phyloP scores from a whole-genome alignment of 2,797 vertebrate genomes.

The Xyrichtys novacula region DNA sequence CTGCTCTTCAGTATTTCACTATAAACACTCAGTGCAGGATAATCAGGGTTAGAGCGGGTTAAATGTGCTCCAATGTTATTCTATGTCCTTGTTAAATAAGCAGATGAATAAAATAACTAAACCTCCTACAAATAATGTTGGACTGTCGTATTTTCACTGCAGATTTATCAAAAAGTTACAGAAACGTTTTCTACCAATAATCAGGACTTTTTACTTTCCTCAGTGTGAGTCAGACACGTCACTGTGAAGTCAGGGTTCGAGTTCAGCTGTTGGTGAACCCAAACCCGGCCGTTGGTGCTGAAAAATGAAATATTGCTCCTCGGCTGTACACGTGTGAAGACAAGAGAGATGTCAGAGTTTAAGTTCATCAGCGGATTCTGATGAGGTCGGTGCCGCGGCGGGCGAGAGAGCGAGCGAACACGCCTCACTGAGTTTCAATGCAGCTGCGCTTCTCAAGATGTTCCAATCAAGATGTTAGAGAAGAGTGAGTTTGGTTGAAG shows the following conservation, averaged over 20 bases:
- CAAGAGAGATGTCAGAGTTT: conserved; percentile 84
- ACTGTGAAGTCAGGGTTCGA: conserved; percentile 10
- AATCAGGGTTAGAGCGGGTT: too few species aligned
- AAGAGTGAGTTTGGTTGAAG: conserved; percentile 56
- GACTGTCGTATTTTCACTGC: too few species aligned
- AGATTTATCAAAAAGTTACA: too few species aligned
- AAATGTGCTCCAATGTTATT: too few species aligned
- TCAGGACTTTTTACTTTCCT: too few species aligned
- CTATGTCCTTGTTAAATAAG: too few species aligned
- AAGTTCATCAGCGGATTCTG: conserved; percentile 84
- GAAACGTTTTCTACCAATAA: too few species aligned
- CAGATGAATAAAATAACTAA: too few species aligned
- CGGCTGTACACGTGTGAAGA: conserved; percentile 74
- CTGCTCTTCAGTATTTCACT: too few species aligned
- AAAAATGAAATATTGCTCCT: conserved; percentile 65
- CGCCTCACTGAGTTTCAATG: conserved; percentile 81
- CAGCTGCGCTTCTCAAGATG: conserved; percentile 78
- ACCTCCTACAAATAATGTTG: too few species aligned
- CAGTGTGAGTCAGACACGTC: conserved; percentile 29
- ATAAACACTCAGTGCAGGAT: too few species aligned
- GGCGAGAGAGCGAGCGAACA: conserved; percentile 67
- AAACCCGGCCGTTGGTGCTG: not conserved
- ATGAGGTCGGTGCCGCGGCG: conserved; percentile 81
- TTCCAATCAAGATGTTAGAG: conserved; percentile 83
- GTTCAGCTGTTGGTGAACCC: conserved; percentile 47